A percentile compares a stretch with the other conserved stretches of the same genome.
Evolutionary conservation across 2,113 vertebrate species (phyloP).

Genomic region (Oreochromis tanganicae): DNA sequence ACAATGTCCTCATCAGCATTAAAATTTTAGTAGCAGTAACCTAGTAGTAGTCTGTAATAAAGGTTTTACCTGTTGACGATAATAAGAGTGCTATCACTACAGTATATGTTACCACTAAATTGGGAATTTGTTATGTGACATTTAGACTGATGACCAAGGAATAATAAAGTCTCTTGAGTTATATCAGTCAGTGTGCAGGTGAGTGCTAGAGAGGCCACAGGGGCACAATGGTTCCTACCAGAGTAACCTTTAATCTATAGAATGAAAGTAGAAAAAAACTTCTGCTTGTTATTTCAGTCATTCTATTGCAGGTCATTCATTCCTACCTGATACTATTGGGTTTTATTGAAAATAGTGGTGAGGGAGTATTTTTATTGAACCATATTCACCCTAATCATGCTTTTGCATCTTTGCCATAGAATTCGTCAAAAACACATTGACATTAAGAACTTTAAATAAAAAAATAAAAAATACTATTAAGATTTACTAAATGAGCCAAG

Average conservation of each 20-base stretch:
- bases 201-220: neutral
- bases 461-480: too few relatives aligned
- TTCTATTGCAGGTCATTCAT: neutral
- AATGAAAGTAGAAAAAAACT: neutral
- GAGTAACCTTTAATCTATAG: conserved; percentile 24
- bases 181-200: conserved; percentile 7
- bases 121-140: conserved; percentile 6
- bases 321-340: neutral
- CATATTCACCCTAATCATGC: neutral
- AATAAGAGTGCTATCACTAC: neutral
- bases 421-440: too few relatives aligned
- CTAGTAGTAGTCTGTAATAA: neutral
- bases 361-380: neutral
- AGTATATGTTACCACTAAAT: neutral
- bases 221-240: neutral
- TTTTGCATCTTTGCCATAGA: neutral
- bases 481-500: too few relatives aligned
- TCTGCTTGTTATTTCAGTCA: neutral
- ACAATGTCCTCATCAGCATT: neutral
- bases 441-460: too few relatives aligned
- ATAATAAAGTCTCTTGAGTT: conserved; percentile 1
- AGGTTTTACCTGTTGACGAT: neutral
- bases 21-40: neutral
- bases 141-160: conserved; percentile 14
- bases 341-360: neutral